phyloP scores from a whole-genome alignment of 2,797 vertebrate species.

The Threskiornis aethiopicus region DNA sequence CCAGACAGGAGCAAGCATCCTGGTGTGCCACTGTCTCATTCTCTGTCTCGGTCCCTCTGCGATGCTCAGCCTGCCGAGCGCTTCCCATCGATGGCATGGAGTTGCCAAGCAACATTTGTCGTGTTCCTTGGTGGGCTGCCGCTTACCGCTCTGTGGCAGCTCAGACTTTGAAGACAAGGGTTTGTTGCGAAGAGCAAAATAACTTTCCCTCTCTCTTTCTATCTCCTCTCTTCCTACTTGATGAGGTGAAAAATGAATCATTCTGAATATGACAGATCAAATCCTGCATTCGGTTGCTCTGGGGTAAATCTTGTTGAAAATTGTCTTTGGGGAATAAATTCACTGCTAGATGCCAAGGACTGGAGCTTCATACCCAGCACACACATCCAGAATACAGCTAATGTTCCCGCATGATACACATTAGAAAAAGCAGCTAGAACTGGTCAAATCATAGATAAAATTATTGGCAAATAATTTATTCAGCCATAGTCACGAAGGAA shows the following conservation, averaged over 20 bases:
- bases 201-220: background rate
- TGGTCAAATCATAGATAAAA: slow-evolving; percentile 6
- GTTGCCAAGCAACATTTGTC: slow-evolving; percentile 60
- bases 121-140: background rate
- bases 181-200: background rate
- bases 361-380: background rate
- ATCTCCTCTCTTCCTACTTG: background rate
- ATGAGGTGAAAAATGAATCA: slow-evolving; percentile 36
- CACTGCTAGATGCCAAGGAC: background rate
- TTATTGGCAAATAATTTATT: slow-evolving; percentile 51
- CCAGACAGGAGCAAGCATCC: background rate
- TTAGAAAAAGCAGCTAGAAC: background rate
- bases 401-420: background rate
- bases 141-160: background rate
- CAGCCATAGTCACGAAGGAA: slow-evolving; percentile 26
- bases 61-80: background rate
- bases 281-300: background rate
- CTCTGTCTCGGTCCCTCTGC: background rate
- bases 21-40: background rate
- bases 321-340: slow-evolving; percentile 29
- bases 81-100: background rate
- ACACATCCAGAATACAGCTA: background rate
- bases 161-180: background rate
- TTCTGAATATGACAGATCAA: slow-evolving; percentile 4
- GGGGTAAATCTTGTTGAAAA: background rate